phyloP scores from a whole-genome alignment of 2,113 vertebrate genomes.

The Ondatra zibethicus region DNA sequence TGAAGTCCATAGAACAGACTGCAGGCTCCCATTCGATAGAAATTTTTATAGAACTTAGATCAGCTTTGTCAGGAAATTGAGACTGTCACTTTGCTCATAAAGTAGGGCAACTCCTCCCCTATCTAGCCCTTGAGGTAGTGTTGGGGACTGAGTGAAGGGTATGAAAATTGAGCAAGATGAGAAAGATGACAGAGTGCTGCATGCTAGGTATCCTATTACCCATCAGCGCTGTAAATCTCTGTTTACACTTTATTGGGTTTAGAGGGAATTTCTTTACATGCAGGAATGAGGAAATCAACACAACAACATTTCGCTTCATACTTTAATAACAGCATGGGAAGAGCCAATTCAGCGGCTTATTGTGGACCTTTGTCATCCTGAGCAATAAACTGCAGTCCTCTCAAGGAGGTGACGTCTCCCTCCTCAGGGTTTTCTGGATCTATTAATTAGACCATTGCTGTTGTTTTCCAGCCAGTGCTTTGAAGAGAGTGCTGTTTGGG shows the following conservation, averaged over 20 bases:
- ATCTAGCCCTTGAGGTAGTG: background rate
- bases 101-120: background rate
- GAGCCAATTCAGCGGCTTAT: conserved; percentile 23
- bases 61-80: conserved; percentile 37
- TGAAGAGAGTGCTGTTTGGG: conserved; percentile 6
- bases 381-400: conserved; percentile 25
- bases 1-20: conserved; percentile 21
- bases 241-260: conserved; percentile 42
- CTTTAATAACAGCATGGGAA: conserved; percentile 46
- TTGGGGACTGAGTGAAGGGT: conserved; percentile 12
- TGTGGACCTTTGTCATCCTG: conserved; percentile 52
- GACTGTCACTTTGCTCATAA: background rate
- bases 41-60: conserved; percentile 4
- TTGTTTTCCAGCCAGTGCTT: conserved; percentile 23
- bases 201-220: background rate
- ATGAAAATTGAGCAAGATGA: conserved; percentile 55
- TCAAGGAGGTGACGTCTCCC: background rate
- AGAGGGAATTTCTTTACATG: conserved; percentile 55
- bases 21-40: conserved; percentile 14
- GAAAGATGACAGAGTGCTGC: background rate
- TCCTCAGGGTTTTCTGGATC: conserved; percentile 9
- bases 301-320: conserved; percentile 49
- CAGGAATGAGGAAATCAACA: conserved; percentile 58
- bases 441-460: conserved; percentile 19
- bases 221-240: conserved; percentile 7